Evolutionary conservation across 2,888 invertebrate species (phyloP), one percentile per base, ranked within the genome.

Genomic region (Cartodere bifasciata): DNA sequence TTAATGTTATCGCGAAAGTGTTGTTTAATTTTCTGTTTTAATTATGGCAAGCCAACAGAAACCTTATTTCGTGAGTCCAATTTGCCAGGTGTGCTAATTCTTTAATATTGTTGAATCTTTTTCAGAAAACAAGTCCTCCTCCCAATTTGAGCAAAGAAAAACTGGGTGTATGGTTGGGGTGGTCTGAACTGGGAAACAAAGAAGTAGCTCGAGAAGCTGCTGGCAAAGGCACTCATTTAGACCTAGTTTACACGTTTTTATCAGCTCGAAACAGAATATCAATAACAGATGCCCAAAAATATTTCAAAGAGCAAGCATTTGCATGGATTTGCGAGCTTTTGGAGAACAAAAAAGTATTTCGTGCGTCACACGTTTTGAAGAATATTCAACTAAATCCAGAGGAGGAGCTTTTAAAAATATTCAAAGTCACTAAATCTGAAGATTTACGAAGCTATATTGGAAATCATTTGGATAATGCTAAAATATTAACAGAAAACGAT

Each of bases 171-270:
- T 77, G 76, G 76, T 63, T 64, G 29, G 73, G 71, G 41, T 78
- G 77, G 77, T 66, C 67, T 37, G 64, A 60, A 31, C 68, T 73
- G 42, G 68, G 72, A 22, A 64, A 70, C 16, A 60, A 70, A 47
- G 75, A 77, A 55, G 69, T 77, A 23, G 72, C 72, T 1, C 61
- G 77, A 43, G 77, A 78, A 53, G 72, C 77, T 9, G 75, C 73
- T 16, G 69, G 72, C 2, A 77, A 78, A 51, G 77, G 77, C 11
- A 67, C 68, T 15, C 70, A 74, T 44, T 65, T 75, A 25, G 57
- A 62, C 17, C 53, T 76, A 32, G 75, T 73, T 22, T 53, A 69
- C 29, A 65, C 63, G 42, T 76, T 70, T 54, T 55, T 78, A 12
- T 64, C 67, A 43, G 53, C 55, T 23, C 66, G 70, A 45, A 70